Percentiles rank a stretch among this genome's conserved stretches.
Conservation (phyloP, 2,113 vertebrate species). For the Muntiacus reevesi region DNA sequence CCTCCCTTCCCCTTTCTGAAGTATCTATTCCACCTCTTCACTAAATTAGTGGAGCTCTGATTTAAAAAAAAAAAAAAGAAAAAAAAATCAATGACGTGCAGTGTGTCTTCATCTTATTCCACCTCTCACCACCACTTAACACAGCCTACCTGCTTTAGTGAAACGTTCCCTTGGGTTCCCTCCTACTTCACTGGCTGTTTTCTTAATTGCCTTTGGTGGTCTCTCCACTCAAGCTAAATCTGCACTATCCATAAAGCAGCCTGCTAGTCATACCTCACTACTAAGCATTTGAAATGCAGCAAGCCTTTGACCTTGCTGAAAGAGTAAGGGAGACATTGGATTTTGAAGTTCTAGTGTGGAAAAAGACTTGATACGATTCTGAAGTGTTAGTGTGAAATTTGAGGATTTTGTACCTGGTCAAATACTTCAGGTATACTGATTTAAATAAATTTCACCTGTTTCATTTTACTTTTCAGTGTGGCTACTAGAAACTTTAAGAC, state of each 20-base stretch:
- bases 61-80: background rate
- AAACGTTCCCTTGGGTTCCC: background rate
- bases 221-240: background rate
- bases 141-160: background rate
- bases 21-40: background rate
- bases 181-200: background rate
- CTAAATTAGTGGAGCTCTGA: background rate
- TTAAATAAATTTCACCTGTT: background rate
- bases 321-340: background rate
- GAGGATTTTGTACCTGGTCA: background rate
- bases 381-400: background rate
- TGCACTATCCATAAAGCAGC: background rate
- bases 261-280: background rate
- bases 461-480: background rate
- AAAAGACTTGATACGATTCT: background rate
- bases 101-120: background rate
- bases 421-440: background rate
- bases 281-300: background rate
- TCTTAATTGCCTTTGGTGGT: background rate
- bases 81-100: background rate
- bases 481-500: background rate
- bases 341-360: background rate
- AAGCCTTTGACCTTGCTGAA: background rate
- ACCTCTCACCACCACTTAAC: background rate
- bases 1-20: background rate